Conservation (phyloP, 2,797 vertebrate species). For the Acestrorhynchus altus region DNA sequence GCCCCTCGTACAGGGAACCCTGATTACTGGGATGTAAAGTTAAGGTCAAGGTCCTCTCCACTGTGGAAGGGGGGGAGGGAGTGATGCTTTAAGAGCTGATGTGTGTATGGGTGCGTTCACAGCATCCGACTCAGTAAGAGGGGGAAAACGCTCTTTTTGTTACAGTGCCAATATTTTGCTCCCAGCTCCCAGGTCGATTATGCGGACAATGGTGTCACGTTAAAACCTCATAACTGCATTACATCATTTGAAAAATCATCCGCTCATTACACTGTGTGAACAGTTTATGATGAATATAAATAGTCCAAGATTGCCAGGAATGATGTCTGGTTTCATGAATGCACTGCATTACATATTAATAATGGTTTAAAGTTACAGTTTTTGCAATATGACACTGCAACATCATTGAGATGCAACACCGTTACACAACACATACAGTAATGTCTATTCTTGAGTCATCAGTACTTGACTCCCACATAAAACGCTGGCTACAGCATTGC, state of each 20-base stretch:
- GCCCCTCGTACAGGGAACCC: conserved; percentile 63
- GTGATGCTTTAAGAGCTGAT: conserved; percentile 42
- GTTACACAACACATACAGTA: neutral
- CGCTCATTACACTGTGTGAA: no score
- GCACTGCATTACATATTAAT: no score
- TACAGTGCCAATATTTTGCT: neutral
- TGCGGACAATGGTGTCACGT: neutral
- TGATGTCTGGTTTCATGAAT: neutral
- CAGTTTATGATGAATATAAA: neutral
- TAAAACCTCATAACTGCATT: neutral
- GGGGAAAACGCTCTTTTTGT: conserved; percentile 4
- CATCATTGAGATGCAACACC: neutral
- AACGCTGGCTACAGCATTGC: conserved; percentile 22
- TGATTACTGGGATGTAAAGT: conserved; percentile 73
- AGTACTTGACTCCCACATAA: conserved; percentile 6
- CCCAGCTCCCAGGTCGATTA: neutral
- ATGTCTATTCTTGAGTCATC: no score
- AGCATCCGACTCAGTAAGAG: neutral
- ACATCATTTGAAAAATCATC: no score
- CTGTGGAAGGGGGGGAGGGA: conserved; percentile 48
- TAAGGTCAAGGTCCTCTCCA: conserved; percentile 75
- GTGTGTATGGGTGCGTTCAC: conserved; percentile 20
- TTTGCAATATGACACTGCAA: no score
- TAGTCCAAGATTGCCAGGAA: neutral
- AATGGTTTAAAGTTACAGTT: no score